Base-by-base conservation (phyloP, 2,888 invertebrate genomes). In the Coelogynopora nodosa region DNA sequence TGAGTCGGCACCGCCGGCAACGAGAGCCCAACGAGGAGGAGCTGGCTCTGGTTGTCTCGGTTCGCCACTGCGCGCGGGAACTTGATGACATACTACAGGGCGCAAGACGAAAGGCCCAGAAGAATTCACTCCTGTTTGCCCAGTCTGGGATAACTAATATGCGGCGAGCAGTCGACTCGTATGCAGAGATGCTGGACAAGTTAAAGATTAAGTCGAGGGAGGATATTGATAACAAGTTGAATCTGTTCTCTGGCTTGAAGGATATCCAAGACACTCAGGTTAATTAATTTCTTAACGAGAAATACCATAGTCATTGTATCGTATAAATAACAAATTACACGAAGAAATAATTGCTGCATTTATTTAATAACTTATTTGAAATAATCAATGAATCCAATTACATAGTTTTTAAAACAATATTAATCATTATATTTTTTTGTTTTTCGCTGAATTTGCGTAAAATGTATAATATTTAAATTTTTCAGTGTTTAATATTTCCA, bases 201-300 rank as follows among this genome's bases (percentile, higher is more conserved):
- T n/a, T 82, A 29, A 30, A 30, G 10, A 18, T 82, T 29, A 26
- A 18, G 2, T 5, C 28, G 18, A n/a, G 83, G 30, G 83, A 30
- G 13, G 83, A 82, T 10, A 10, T 82, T 1, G 18, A 82, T 28
- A 18, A n/a, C 18, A 1, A 18, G 2, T 28, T 82, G 5, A 29
- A n/a, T n/a, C 27, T 29, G n/a, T 30, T 82, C 10, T 26, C n/a
- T 26, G 10, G 29, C 5, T 29, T 82, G 10, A 30, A 28, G 30
- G 18, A 82, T 27, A 82, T 82, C n/a, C 83, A 82, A 82, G 83
- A 82, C n/a, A 30, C 83, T n/a, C 83, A 82, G 83, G 83, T n/a
- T n/a, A n/a, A n/a, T n/a, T n/a, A n/a, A n/a, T n/a, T n/a, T n/a
- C n/a, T n/a, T n/a, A n/a, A n/a, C n/a, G n/a, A n/a, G n/a, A n/a